These are phyloP conservation scores for Serripes groenlandicus DNA, from an alignment of 2,888 invertebrate genomes.

Conservation along the genomic window DNA sequence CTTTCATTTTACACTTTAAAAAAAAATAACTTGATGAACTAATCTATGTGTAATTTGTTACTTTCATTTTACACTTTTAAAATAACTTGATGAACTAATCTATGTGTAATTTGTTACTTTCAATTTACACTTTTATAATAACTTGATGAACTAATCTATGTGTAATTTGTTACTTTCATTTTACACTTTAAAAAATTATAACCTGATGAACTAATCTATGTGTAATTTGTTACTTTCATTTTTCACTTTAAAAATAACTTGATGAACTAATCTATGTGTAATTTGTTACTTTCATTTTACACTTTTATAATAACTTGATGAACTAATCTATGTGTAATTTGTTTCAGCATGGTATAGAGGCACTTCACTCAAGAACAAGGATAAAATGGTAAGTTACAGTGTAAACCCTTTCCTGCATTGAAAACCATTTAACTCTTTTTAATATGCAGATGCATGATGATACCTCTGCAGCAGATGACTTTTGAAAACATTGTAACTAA, in stretches of 20 bases:
- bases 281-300: constrained; percentile 1
- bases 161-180: neutral
- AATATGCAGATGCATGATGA: no score
- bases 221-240: neutral
- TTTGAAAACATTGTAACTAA: neutral
- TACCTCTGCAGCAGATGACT: neutral
- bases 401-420: neutral
- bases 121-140: neutral
- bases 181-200: neutral
- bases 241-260: neutral
- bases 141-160: neutral
- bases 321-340: constrained; percentile 35
- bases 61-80: neutral
- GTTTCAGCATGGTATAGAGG: constrained; percentile 94
- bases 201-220: neutral
- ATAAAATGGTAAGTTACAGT: constrained; percentile 60
- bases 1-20: no score
- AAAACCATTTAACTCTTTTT: no score
- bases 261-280: constrained; percentile 21
- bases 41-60: neutral
- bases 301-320: neutral
- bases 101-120: no score
- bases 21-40: no score
- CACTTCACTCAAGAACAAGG: constrained; percentile 87
- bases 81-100: no score